These are phyloP conservation scores for Coleophora flavipennella DNA, from an alignment of 2,888 invertebrate genomes.

Conservation along the genomic window DNA sequence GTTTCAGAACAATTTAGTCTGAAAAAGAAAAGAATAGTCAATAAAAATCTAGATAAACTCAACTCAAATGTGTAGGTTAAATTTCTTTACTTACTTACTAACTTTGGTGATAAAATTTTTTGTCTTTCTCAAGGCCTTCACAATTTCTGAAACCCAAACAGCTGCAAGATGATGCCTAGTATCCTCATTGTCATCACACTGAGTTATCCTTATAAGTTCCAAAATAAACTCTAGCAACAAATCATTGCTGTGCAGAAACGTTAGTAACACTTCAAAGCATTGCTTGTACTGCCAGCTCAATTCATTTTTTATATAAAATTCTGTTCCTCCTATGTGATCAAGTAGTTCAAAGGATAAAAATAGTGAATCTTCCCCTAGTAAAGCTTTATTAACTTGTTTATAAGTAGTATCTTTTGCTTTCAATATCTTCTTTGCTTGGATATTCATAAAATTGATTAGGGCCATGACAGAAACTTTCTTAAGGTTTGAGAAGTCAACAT, in stretches of 20 bases:
- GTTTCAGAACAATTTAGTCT: conserved; percentile 26
- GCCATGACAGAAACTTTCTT: conserved; percentile 38
- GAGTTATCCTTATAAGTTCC: conserved; percentile 51
- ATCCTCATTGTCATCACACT: conserved; percentile 29
- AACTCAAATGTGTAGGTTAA: not conserved
- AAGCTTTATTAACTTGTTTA: conserved; percentile 28
- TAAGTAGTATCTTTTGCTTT: conserved; percentile 26
- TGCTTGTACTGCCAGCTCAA: conserved; percentile 40
- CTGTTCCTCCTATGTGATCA: conserved; percentile 29
- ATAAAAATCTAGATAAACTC: not conserved
- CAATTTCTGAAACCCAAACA: conserved; percentile 69
- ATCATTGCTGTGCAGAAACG: conserved; percentile 63
- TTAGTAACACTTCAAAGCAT: conserved; percentile 70
- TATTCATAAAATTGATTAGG: conserved; percentile 35
- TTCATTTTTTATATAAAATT: conserved; percentile 26
- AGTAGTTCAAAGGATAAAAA: conserved; percentile 48
- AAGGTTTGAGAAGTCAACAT: conserved; percentile 38
- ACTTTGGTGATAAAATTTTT: conserved; percentile 37
- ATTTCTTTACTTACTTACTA: conserved; percentile 27
- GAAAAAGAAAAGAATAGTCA: conserved; percentile 27
- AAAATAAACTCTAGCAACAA: conserved; percentile 59
- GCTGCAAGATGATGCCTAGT: conserved; percentile 53
- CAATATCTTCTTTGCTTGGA: conserved; percentile 35
- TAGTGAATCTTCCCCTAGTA: conserved; percentile 44
- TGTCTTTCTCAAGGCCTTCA: conserved; percentile 50